Percentiles rank a stretch among this genome's conserved stretches.
phyloP scores from a whole-genome alignment of 2,888 invertebrate species.

The Idaea aversata region DNA sequence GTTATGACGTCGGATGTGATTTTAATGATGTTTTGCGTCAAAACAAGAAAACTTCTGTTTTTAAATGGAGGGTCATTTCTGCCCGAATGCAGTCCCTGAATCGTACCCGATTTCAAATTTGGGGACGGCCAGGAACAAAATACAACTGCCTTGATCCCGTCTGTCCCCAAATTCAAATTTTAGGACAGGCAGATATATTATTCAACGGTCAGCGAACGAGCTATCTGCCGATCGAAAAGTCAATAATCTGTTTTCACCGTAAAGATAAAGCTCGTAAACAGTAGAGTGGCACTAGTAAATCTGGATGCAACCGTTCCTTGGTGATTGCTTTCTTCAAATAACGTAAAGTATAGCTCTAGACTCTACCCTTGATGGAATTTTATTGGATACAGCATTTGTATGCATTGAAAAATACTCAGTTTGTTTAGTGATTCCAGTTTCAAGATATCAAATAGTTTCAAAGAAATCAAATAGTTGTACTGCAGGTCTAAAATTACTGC shows the following conservation, averaged over 20 bases:
- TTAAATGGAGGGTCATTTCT: no score
- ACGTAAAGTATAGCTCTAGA: slow-evolving; percentile 16
- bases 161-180: no score
- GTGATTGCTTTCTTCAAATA: slow-evolving; percentile 26
- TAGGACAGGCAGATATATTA: background rate
- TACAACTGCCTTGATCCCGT: no score
- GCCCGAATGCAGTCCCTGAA: no score
- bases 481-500: background rate
- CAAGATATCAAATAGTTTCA: background rate
- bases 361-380: slow-evolving; percentile 14
- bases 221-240: background rate
- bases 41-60: no score
- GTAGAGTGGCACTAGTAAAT: slow-evolving; percentile 28
- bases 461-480: background rate
- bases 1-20: no score
- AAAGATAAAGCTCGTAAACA: slow-evolving; percentile 25
- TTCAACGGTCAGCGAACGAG: background rate
- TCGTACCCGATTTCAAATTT: no score
- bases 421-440: background rate
- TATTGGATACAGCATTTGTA: slow-evolving; percentile 25
- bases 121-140: no score
- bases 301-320: slow-evolving; percentile 26
- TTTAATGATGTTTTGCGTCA: no score
- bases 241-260: background rate
- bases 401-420: slow-evolving; percentile 14